Conservation (phyloP, 2,888 invertebrate species). For the Mycalesis mineus region DNA sequence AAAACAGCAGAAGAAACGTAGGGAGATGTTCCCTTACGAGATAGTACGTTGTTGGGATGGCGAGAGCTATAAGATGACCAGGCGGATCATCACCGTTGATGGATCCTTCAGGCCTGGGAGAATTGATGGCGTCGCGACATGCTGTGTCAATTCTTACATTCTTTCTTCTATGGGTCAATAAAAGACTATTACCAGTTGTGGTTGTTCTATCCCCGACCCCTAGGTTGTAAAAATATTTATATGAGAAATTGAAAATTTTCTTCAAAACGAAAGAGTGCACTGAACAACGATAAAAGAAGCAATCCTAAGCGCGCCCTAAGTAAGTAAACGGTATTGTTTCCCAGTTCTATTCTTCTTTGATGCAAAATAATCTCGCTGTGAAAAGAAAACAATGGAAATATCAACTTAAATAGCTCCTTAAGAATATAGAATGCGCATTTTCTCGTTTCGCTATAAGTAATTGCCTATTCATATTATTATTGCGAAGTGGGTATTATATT, state of each 20-base stretch:
- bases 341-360: constrained; percentile 10
- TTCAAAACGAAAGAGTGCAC: not conserved
- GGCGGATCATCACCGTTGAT: too few relatives aligned
- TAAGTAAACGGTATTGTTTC: constrained; percentile 17
- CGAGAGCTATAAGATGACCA: too few relatives aligned
- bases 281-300: not conserved
- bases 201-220: too few relatives aligned
- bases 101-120: too few relatives aligned
- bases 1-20: too few relatives aligned
- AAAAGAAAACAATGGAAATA: constrained; percentile 19
- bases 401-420: constrained; percentile 15
- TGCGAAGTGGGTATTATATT: not conserved
- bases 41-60: too few relatives aligned
- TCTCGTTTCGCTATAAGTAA: constrained; percentile 17
- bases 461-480: constrained; percentile 10
- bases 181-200: too few relatives aligned
- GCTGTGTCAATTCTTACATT: too few relatives aligned
- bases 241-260: not conserved
- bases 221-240: too few relatives aligned
- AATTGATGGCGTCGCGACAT: too few relatives aligned
- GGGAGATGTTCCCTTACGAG: too few relatives aligned
- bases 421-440: constrained; percentile 10
- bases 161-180: too few relatives aligned
- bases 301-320: constrained; percentile 11
- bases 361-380: constrained; percentile 18